Base-by-base conservation (phyloP, 2,888 invertebrate genomes). In the Drosophila falleni region DNA sequence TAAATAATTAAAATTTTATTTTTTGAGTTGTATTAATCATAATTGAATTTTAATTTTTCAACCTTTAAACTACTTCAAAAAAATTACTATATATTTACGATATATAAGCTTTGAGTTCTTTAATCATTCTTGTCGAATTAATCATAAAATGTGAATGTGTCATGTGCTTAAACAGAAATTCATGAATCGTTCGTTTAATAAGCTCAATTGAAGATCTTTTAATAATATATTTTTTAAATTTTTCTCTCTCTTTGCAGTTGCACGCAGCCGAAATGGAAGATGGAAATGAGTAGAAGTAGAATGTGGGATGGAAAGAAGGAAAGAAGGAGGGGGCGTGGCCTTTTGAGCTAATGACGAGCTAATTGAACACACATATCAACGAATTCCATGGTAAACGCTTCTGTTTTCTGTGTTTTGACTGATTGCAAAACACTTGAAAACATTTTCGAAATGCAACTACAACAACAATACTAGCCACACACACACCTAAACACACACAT, bases 301-400 rank as follows among this genome's bases (percentile, higher is more conserved):
- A 26, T n/a, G 47, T 29, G 16, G 29, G 33, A 31, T 29, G 23
- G 16, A 16, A 66, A 46, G 58, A 62, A 8, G 1, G 11, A 26
- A n/a, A n/a, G n/a, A n/a, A n/a, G n/a, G n/a, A 65, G 41, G 29
- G 71, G 76, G 71, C 63, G 77, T 76, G 83, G 84, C 87, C 87
- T 71, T 83, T 69, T 39, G 46, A 74, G 84, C 81, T 74, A 66
- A 80, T 59, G 76, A 76, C 64, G 80, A 66, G 77, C 78, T 80
- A 78, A 73, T 64, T 67, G 65, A 76, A 81, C 64, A 83, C 83
- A 83, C 83, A 83, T 83, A 83, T 83, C 83, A 83, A 83, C 74
- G 86, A 88, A 88, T 80, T 86, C 70, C 71, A 65, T 61, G 70
- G 60, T 65, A 44, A 60, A 63, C 63, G 78, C 54, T 71, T 72